Evolutionary conservation across 2,888 invertebrate genomes (phyloP).

Genomic region (Nephrocerus scutellatus): DNA sequence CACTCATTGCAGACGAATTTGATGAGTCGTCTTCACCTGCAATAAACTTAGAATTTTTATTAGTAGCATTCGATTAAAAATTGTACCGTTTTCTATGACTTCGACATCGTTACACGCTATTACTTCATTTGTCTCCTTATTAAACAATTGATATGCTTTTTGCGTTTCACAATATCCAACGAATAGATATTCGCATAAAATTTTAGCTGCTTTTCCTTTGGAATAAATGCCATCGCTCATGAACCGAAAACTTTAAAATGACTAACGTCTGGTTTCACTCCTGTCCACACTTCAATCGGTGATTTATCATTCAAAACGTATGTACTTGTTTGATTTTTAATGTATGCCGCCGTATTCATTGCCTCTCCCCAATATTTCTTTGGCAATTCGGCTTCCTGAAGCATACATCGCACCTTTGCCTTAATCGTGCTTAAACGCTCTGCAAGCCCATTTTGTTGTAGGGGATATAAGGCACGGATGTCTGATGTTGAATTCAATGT

Average conservation of each 20-base stretch:
- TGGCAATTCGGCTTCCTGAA: conserved; percentile 8
- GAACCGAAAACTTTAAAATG: conserved; percentile 37
- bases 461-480: conserved; percentile 5
- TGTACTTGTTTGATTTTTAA: conserved; percentile 3
- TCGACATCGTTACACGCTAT: background rate
- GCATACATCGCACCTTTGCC: conserved; percentile 17
- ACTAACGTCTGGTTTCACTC: conserved; percentile 30
- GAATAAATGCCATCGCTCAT: conserved; percentile 31
- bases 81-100: background rate
- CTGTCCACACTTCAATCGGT: conserved; percentile 37
- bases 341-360: conserved; percentile 10
- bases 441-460: conserved; percentile 11
- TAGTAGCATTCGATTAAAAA: background rate
- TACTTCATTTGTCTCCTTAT: background rate
- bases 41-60: background rate
- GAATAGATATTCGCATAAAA: conserved; percentile 25
- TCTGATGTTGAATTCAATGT: conserved; percentile 8
- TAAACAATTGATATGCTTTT: conserved; percentile 3
- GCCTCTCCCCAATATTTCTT: conserved; percentile 36
- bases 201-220: conserved; percentile 31
- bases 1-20: too few species aligned
- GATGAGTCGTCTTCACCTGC: background rate
- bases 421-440: conserved; percentile 15
- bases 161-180: background rate
- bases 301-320: conserved; percentile 22